Base-by-base conservation (phyloP, 1,140 invertebrate genomes). In the Heliconius himera region DNA sequence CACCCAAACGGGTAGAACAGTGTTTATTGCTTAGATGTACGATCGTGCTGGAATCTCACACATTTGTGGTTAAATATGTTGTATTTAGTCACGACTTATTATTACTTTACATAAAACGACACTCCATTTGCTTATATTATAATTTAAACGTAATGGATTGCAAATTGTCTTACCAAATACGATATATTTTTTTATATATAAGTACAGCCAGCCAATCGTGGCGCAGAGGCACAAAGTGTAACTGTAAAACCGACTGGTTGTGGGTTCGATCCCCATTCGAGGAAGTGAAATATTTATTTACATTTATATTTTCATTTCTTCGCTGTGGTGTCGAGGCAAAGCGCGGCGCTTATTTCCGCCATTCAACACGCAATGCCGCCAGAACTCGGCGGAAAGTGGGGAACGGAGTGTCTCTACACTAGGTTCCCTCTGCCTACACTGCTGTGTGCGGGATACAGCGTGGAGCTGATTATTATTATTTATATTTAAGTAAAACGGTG, bases 41-140 rank as follows among this genome's bases (percentile, higher is more conserved):
- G 81, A 76, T 83, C 85, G 85, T 88, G 89, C 79, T 73, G 87
- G 85, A 86, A 89, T 90, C 84, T 84, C 74, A 78, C 79, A 81
- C 77, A 76, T 83, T 88, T 84, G 85, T 78, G 87, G 86, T 88
- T 79, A 46, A 82, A 86, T 80, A 81, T 84, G 78, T 86, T 81
- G 84, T 81, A 71, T 77, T 86, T 83, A 78, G 86, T 88, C 86
- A 88, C 85, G 84, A 85, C 60, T 26, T 29, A 60, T 22, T 60
- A 29, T 29, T 26, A 66, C 3, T 29, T 66, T 66, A 66, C 26
- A 16, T 26, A 29, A 66, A 66, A 66, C 4, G 60, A 18, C 26
- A 16, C 60, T 29, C 60, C 8, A n/a, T 29, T 29, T 13, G 60
- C 9, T 66, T 26, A 66, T 13, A 66, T 66, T 66, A 66, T 66